Base-by-base conservation (phyloP, 2,113 vertebrate species). In the Carassius auratus region DNA sequence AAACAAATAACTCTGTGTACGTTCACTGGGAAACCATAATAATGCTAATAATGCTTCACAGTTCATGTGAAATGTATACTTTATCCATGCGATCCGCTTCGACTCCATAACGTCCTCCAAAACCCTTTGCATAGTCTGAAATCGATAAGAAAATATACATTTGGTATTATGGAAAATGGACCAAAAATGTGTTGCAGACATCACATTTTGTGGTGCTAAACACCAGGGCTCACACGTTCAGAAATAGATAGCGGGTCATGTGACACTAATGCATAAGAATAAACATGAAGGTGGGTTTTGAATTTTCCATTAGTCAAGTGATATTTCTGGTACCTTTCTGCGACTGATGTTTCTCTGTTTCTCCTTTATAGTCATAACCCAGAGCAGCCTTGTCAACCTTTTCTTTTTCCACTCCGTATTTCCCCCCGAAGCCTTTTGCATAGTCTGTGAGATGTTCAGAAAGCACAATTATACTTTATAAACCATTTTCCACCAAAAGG, bases 1-100 rank as follows among this genome's bases (percentile, higher is more conserved):
- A 61, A 55, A 36, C 7, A 62, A n/a, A 84, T 48, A 12, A 48
- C 8, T 30, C 5, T 0, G 21, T 13, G 15, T 69, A n/a, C 23
- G 36, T 81, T 81, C 5, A 21, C 23, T 42, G 21, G 12, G 52
- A 80, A 33, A 64, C 36, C 6, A 75, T 30, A 55, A 55, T 76
- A 5, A 52, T 55, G 21, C 5, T 30, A 55, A 55, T 76, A 5
- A 52, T 55, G 21, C 5, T 30, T 30, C 26, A 52, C 14, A 75
- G 19, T 30, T 76, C 13, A 17, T 38, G 17, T 21, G 23, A 52
- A 8, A 36, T 90, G 91, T 92, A 42, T 42, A 98, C 98, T 96
- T 98, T 98, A 91, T 99, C 98, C 90, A 98, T 94, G 86, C 96
- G 94, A 91, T 99, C 97, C 61, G 92, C 89, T 92, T 99, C 96